These are phyloP conservation scores for Hydrolagus colliei DNA, from an alignment of 2,797 vertebrate genomes.

Conservation along the genomic window DNA sequence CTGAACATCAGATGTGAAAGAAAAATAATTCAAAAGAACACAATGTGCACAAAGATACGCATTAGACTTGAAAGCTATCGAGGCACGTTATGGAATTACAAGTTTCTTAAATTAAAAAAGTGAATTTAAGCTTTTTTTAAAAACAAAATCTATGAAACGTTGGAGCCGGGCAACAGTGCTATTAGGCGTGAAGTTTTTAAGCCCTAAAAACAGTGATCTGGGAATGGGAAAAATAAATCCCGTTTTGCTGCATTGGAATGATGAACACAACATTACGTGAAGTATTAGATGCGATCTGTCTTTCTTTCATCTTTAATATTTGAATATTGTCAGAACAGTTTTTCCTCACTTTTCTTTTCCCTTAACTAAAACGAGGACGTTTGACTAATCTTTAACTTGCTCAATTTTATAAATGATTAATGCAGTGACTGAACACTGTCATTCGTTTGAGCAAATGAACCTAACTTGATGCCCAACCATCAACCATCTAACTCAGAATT, in stretches of 20 bases:
- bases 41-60: not conserved
- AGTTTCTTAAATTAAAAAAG: too few species aligned
- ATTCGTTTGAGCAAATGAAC: not conserved
- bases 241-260: too few species aligned
- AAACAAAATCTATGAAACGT: too few species aligned
- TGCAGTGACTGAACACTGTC: not conserved
- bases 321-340: not conserved
- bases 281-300: too few species aligned
- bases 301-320: not conserved
- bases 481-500: not conserved
- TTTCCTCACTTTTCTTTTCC: not conserved
- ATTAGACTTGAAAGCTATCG: not conserved
- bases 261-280: too few species aligned
- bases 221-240: too few species aligned
- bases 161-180: too few species aligned
- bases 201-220: too few species aligned
- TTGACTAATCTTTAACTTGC: not conserved
- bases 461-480: too few species aligned
- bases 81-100: too few species aligned
- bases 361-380: slow-evolving; percentile 3
- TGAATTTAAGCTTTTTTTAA: too few species aligned
- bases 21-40: not conserved
- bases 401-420: not conserved
- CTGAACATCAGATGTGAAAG: not conserved
- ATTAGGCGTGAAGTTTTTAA: too few species aligned